These are phyloP conservation scores for Megastigmus dorsalis DNA, from an alignment of 2,888 invertebrate species.

Conservation along the genomic window DNA sequence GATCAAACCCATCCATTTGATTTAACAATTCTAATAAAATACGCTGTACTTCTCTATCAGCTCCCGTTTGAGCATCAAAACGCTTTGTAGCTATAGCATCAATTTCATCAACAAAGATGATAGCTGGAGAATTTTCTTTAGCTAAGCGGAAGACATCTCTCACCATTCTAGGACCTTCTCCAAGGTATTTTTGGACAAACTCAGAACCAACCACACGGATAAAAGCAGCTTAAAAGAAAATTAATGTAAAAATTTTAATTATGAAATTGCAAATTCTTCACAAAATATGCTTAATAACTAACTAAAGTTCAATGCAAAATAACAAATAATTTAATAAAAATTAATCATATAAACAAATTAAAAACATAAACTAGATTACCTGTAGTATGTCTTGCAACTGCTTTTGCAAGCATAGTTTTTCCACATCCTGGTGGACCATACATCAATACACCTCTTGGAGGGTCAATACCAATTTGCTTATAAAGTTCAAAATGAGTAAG, in stretches of 20 bases:
- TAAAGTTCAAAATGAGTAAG: conserved; percentile 98
- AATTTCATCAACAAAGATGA: conserved; percentile 99
- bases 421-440: conserved; percentile 99
- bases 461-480: conserved; percentile 99
- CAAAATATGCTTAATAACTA: too few species aligned
- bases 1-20: conserved; percentile 99
- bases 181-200: conserved; percentile 99
- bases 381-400: conserved; percentile 98
- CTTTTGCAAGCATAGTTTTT: conserved; percentile 99
- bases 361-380: conserved; percentile 77
- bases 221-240: conserved; percentile 86
- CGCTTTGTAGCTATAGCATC: conserved; percentile 99
- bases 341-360: conserved; percentile 1
- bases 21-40: conserved; percentile 97
- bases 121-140: conserved; percentile 99
- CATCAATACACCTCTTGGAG: conserved; percentile 98
- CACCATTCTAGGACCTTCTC: conserved; percentile 99
- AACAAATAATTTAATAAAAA: conserved; percentile 11
- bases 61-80: conserved; percentile 98
- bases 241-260: conserved; percentile 6
- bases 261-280: too few species aligned
- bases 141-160: conserved; percentile 98
- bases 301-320: not conserved
- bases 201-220: conserved; percentile 99
- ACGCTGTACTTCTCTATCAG: conserved; percentile 98